phyloP scores from a whole-genome alignment of 2,888 invertebrate genomes.

The Sphaerophoria rueppellii region DNA sequence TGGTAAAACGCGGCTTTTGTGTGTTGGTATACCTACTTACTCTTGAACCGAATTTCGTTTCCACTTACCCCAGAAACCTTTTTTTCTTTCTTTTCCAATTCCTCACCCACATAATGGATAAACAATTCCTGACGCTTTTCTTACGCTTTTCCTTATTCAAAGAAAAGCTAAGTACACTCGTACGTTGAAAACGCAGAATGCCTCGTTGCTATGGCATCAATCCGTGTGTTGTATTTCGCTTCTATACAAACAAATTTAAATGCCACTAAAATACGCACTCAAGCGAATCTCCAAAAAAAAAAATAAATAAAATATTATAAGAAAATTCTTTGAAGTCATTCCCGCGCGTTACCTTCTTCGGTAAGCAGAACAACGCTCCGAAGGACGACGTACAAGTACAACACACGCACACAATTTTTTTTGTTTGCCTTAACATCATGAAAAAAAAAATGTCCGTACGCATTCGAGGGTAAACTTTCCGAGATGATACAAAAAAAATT shows the following conservation, averaged over 20 bases:
- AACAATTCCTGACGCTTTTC: slow-evolving; percentile 43
- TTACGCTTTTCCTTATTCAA: slow-evolving; percentile 4
- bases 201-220: slow-evolving; percentile 64
- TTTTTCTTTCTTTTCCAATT: slow-evolving; percentile 5
- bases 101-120: slow-evolving; percentile 46
- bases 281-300: slow-evolving; percentile 49
- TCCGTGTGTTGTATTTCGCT: slow-evolving; percentile 56
- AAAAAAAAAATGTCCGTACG: slow-evolving; percentile 71
- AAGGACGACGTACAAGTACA: slow-evolving; percentile 34
- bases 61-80: slow-evolving; percentile 5
- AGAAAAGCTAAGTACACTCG: neutral
- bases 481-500: slow-evolving; percentile 28
- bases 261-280: slow-evolving; percentile 73
- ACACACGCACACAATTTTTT: slow-evolving; percentile 36
- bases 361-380: slow-evolving; percentile 60
- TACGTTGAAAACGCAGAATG: neutral
- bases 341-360: slow-evolving; percentile 67
- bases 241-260: slow-evolving; percentile 73
- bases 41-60: neutral
- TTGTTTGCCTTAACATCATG: slow-evolving; percentile 19
- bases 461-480: slow-evolving; percentile 67
- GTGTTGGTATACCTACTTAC: slow-evolving; percentile 24
- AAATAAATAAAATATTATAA: neutral
- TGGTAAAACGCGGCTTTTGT: slow-evolving; percentile 67
- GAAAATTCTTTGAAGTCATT: slow-evolving; percentile 69